These are phyloP conservation scores for Thymelicus lineola DNA, from an alignment of 2,888 invertebrate genomes.

Conservation along the genomic window DNA sequence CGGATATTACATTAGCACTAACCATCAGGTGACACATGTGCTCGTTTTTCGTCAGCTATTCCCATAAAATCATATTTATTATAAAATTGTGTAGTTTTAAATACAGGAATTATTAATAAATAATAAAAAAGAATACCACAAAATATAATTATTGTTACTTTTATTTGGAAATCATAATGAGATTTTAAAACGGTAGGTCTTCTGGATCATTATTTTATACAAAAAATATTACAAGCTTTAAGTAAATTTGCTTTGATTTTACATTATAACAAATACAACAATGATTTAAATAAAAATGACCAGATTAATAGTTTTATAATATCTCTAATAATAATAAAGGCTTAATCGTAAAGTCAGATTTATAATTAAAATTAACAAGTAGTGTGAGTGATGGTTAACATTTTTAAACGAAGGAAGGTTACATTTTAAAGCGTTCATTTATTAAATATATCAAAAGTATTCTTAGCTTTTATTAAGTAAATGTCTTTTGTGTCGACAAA, in stretches of 20 bases:
- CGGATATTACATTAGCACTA: too few species aligned
- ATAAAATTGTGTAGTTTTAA: neutral
- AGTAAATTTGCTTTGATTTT: slow-evolving; percentile 78
- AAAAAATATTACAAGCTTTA: slow-evolving; percentile 80
- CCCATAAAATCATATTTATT: too few species aligned
- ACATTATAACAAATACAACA: slow-evolving; percentile 80
- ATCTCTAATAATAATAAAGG: slow-evolving; percentile 77
- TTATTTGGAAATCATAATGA: slow-evolving; percentile 83
- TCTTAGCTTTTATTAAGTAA: slow-evolving; percentile 75
- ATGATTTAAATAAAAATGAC: slow-evolving; percentile 85
- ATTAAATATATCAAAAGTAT: slow-evolving; percentile 75
- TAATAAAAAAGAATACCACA: slow-evolving; percentile 44
- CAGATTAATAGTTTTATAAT: slow-evolving; percentile 83
- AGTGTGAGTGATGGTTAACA: slow-evolving; percentile 84
- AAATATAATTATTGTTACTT: slow-evolving; percentile 74
- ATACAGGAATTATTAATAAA: neutral
- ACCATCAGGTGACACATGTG: too few species aligned
- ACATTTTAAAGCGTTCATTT: slow-evolving; percentile 79
- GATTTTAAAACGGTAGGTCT: slow-evolving; percentile 81
- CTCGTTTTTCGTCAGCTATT: too few species aligned
- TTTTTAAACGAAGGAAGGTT: slow-evolving; percentile 75
- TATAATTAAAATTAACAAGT: slow-evolving; percentile 81
- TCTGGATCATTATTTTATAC: slow-evolving; percentile 76
- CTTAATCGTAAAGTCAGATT: slow-evolving; percentile 79
- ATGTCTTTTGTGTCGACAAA: slow-evolving; percentile 77